A percentile compares a stretch with the other conserved stretches of the same genome.
phyloP scores from a whole-genome alignment of 2,888 invertebrate genomes.

The Protodeltote pygarga region DNA sequence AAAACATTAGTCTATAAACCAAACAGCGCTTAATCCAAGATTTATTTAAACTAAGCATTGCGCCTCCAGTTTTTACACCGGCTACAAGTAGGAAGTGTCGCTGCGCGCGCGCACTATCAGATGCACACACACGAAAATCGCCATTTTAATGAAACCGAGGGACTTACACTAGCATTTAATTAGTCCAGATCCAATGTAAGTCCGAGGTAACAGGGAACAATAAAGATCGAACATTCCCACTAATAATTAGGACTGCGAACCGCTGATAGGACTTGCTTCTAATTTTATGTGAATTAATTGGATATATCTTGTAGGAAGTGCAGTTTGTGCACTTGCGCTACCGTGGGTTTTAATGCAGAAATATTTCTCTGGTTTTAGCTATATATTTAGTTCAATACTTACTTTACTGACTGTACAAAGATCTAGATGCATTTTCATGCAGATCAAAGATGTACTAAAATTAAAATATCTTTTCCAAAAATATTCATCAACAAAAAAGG shows the following conservation, averaged over 20 bases:
- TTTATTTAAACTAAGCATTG: slow-evolving; percentile 49
- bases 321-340: slow-evolving; percentile 38
- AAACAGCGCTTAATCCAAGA: slow-evolving; percentile 28
- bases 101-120: slow-evolving; percentile 66
- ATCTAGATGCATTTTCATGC: too few relatives aligned
- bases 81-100: slow-evolving; percentile 55
- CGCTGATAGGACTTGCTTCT: slow-evolving; percentile 71
- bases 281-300: slow-evolving; percentile 79
- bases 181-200: slow-evolving; percentile 77
- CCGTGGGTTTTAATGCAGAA: too few relatives aligned
- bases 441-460: too few relatives aligned
- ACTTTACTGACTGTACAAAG: too few relatives aligned
- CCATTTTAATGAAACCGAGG: slow-evolving; percentile 75
- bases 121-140: slow-evolving; percentile 83
- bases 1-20: slow-evolving; percentile 34
- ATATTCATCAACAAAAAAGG: slow-evolving; percentile 13
- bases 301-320: slow-evolving; percentile 74
- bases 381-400: too few relatives aligned
- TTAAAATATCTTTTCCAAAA: too few relatives aligned
- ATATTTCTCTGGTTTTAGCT: too few relatives aligned
- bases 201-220: slow-evolving; percentile 71
- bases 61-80: slow-evolving; percentile 44
- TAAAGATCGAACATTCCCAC: slow-evolving; percentile 82
- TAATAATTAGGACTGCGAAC: slow-evolving; percentile 79
- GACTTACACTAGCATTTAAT: slow-evolving; percentile 71